Evolutionary conservation across 2,888 invertebrate genomes (phyloP), one percentile per base, ranked within the genome.

Genomic region (Coelinius sp.): DNA sequence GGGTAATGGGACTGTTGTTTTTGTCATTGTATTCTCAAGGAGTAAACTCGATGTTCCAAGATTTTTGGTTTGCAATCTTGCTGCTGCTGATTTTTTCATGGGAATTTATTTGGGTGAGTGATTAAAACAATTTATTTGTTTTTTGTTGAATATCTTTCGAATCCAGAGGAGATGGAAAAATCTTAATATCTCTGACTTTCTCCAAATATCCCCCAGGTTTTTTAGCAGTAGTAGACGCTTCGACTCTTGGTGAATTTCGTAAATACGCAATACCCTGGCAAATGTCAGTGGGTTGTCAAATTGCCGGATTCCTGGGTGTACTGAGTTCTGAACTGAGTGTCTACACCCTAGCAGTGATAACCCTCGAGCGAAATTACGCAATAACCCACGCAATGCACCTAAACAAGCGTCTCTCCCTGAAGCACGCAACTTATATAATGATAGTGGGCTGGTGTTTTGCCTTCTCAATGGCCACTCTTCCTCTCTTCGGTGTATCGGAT

Each of bases 211-310:
- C 68, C 27, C 0, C 86, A 94, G 97, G 97, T 0, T 93, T 98
- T 82, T 89, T 99, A 82, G 98, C 98, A 0, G 95, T 98, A 52
- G 96, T 98, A 66, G 99, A 99, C 88, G 97, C 97, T 0, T 95
- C 96, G 22, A 98, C 98, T 0, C 89, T 98, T 73, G 98, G 98
- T 24, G 96, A 97, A 88, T 99, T 98, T 89, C 94, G 97, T 79
- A 95, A 94, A 91, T 96, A 96, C 89, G 98, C 98, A 14, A 97
- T 99, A 77, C 94, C 95, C 0, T 99, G 99, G 98, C 99, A 99
- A 90, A 95, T 96, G 93, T 97, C 97, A 27, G 91, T 93, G 41
- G 96, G 95, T 25, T 99, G 98, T 88, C 95, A 96, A 84, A 90
- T 97, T 62, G 97, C 98, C 0, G 99, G 99, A 27, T 98, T 98